These are phyloP conservation scores for Dermolepida albohirtum DNA, from an alignment of 2,888 invertebrate species.

Conservation along the genomic window DNA sequence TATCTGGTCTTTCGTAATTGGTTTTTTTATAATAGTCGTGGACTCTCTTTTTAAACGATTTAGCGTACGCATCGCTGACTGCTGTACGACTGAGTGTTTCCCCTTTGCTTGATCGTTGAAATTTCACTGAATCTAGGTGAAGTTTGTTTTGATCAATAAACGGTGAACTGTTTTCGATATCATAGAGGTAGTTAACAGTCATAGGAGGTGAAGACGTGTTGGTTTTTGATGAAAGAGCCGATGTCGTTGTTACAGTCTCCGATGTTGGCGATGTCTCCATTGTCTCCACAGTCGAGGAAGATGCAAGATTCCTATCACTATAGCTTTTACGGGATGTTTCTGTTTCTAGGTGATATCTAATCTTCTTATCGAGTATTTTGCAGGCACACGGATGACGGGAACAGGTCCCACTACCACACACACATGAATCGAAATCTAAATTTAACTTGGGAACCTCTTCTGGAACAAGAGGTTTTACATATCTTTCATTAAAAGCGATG, in stretches of 20 bases:
- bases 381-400: slow-evolving; percentile 28
- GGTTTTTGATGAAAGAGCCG: slow-evolving; percentile 31
- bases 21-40: slow-evolving; percentile 39
- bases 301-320: slow-evolving; percentile 23
- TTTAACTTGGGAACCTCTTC: slow-evolving; percentile 48
- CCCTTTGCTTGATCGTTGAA: slow-evolving; percentile 11
- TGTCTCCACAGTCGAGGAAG: slow-evolving; percentile 2
- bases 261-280: slow-evolving; percentile 24
- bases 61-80: slow-evolving; percentile 23
- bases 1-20: slow-evolving; percentile 22
- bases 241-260: slow-evolving; percentile 17
- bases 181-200: slow-evolving; percentile 39
- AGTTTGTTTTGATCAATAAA: slow-evolving; percentile 28
- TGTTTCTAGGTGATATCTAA: slow-evolving; percentile 34
- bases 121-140: slow-evolving; percentile 5
- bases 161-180: slow-evolving; percentile 10
- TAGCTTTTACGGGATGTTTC: slow-evolving; percentile 32
- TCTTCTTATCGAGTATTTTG: slow-evolving; percentile 7
- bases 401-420: slow-evolving; percentile 29
- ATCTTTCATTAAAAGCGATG: not conserved
- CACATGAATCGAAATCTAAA: slow-evolving; percentile 39
- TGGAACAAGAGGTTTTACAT: slow-evolving; percentile 5
- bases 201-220: slow-evolving; percentile 20
- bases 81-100: slow-evolving; percentile 28
- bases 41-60: slow-evolving; percentile 35